Evolutionary conservation across 2,888 invertebrate genomes (phyloP).

Genomic region (Amiota mariae): DNA sequence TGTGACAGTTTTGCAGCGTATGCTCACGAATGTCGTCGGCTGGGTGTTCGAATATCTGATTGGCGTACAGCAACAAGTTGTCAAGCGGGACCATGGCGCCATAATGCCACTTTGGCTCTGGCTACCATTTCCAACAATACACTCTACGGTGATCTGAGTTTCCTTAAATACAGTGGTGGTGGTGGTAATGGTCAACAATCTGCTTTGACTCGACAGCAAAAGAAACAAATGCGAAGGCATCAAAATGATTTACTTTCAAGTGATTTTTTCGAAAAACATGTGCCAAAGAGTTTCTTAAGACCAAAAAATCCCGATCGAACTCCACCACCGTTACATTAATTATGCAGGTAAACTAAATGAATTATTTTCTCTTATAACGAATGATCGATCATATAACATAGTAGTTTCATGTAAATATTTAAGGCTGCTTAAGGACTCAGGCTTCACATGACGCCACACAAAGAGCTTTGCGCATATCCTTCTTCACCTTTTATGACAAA

Average conservation of each 20-base stretch:
- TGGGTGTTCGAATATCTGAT: constrained; percentile 81
- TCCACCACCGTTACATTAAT: constrained; percentile 72
- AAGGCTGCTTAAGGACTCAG: constrained; percentile 1
- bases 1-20: constrained; percentile 94
- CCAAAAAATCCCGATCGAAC: constrained; percentile 71
- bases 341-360: too few relatives aligned
- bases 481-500: neutral
- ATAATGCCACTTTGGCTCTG: constrained; percentile 56
- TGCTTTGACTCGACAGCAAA: constrained; percentile 44
- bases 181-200: constrained; percentile 16
- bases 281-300: constrained; percentile 70
- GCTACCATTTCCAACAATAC: constrained; percentile 45
- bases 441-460: neutral
- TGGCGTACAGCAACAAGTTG: constrained; percentile 85
- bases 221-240: constrained; percentile 49
- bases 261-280: constrained; percentile 70
- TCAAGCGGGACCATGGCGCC: constrained; percentile 72
- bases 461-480: neutral
- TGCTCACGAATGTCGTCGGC: constrained; percentile 87
- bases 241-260: constrained; percentile 60
- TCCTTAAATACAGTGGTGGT: constrained; percentile 28
- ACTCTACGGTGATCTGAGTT: constrained; percentile 56
- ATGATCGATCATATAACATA: too few relatives aligned
- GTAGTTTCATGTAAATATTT: constrained; percentile 2
- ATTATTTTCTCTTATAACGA: too few relatives aligned